Conservation (phyloP, 2,888 invertebrate species). For the Osmoderma eremita region DNA sequence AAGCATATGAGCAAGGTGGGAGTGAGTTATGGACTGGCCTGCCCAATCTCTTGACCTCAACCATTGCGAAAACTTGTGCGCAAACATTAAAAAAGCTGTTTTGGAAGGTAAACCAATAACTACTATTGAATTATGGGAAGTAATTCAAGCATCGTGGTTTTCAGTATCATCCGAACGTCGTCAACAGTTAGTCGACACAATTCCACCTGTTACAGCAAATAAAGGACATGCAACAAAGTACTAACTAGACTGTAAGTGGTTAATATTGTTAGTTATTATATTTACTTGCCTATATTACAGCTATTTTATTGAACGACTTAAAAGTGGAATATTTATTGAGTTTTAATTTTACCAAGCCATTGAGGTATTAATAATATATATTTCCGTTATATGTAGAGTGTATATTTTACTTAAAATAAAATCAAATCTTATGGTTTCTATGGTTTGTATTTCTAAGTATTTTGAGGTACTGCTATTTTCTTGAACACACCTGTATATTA, state of each 20-base stretch:
- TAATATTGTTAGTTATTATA: conserved; percentile 2
- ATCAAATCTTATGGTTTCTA: conserved; percentile 10
- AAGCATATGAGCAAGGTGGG: too few relatives aligned
- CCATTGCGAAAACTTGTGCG: not conserved
- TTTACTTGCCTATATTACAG: conserved; percentile 4
- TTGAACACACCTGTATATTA: too few relatives aligned
- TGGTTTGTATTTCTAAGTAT: not conserved
- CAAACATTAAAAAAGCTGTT: too few relatives aligned
- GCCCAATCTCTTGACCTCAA: not conserved
- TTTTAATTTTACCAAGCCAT: not conserved
- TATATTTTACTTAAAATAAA: conserved; percentile 1
- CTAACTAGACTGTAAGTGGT: too few relatives aligned
- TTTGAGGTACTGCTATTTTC: too few relatives aligned
- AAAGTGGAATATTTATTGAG: conserved; percentile 1
- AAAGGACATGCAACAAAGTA: too few relatives aligned
- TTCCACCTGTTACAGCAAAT: not conserved
- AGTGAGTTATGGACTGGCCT: conserved; percentile 1
- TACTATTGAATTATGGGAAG: too few relatives aligned
- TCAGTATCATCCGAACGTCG: conserved; percentile 1
- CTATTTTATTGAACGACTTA: too few relatives aligned
- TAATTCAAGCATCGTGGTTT: too few relatives aligned
- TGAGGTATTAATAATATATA: too few relatives aligned
- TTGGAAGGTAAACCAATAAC: too few relatives aligned
- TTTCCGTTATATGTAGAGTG: too few relatives aligned
- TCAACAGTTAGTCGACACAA: not conserved